A percentile compares a stretch with the other conserved stretches of the same genome.
These are phyloP conservation scores for Tuberolachnus salignus DNA, from an alignment of 2,888 invertebrate species.

Conservation along the genomic window DNA sequence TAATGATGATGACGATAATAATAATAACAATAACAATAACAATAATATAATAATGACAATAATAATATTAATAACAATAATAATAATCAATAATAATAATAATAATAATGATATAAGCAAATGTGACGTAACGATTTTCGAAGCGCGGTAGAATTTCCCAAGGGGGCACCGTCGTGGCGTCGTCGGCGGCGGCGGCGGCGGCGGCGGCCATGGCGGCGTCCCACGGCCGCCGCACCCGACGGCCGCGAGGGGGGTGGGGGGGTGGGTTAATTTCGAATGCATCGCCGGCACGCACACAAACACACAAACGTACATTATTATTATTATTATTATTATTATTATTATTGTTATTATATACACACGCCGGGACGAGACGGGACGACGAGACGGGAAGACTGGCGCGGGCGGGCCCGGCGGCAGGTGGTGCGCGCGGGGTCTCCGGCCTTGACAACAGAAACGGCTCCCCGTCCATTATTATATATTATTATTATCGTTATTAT, in stretches of 20 bases:
- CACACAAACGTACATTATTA: background rate
- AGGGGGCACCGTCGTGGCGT: slow-evolving; percentile 37
- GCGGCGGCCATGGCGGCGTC: background rate
- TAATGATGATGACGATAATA: slow-evolving; percentile 6
- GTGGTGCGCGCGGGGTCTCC: slow-evolving; percentile 28
- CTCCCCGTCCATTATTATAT: slow-evolving; percentile 55
- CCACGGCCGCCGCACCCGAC: too few relatives aligned
- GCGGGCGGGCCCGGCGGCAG: background rate
- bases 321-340: too few relatives aligned
- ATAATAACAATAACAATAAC: slow-evolving; percentile 19
- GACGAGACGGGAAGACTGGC: too few relatives aligned
- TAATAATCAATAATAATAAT: slow-evolving; percentile 30
- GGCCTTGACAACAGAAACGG: slow-evolving; percentile 56
- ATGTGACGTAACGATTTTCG: slow-evolving; percentile 55
- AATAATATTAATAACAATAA: slow-evolving; percentile 34
- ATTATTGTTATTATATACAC: background rate
- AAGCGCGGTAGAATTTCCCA: slow-evolving; percentile 54
- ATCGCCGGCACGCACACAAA: background rate
- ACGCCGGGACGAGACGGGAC: background rate
- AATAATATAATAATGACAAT: slow-evolving; percentile 25
- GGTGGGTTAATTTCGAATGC: too few relatives aligned
- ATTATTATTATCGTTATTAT: slow-evolving; percentile 50
- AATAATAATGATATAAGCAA: slow-evolving; percentile 51
- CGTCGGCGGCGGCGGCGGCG: slow-evolving; percentile 6
- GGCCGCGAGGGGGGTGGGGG: too few relatives aligned